A percentile compares a stretch with the other conserved stretches of the same genome.
Conservation (phyloP, 2,797 vertebrate species). For the Thunnus albacares region DNA sequence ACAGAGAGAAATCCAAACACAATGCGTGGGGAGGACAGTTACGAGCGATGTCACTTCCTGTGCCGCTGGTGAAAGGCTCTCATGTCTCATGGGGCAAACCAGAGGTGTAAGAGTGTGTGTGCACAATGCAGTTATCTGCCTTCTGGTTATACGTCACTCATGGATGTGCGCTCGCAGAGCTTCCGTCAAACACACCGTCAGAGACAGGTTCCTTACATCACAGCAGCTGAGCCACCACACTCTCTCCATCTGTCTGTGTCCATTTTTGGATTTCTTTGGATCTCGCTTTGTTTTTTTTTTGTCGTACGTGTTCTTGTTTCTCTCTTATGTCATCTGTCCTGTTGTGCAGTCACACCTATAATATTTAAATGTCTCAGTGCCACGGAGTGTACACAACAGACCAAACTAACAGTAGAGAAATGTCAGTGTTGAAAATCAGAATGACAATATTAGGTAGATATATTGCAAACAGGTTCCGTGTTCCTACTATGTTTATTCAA, state of each 20-base stretch:
- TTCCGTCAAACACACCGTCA: slow-evolving; percentile 16
- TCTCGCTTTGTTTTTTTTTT: neutral
- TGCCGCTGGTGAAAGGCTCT: neutral
- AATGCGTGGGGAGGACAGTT: slow-evolving; percentile 16
- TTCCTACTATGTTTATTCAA: slow-evolving; percentile 3
- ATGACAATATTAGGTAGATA: no score
- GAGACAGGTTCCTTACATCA: slow-evolving; percentile 8
- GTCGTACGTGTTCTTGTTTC: neutral
- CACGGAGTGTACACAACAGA: no score
- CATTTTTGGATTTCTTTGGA: slow-evolving; percentile 34
- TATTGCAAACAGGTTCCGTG: neutral
- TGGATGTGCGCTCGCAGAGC: slow-evolving; percentile 7
- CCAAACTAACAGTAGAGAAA: no score
- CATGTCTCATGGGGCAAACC: neutral
- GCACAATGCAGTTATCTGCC: neutral
- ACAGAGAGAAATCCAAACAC: slow-evolving; percentile 21
- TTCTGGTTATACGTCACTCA: slow-evolving; percentile 3
- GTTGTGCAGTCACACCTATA: neutral
- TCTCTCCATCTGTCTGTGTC: neutral
- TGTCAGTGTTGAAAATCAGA: no score
- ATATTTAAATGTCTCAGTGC: neutral
- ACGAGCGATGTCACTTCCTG: slow-evolving; percentile 33
- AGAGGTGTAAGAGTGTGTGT: slow-evolving; percentile 4
- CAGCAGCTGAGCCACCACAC: neutral
- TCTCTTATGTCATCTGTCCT: neutral